A percentile compares a stretch with the other conserved stretches of the same genome.
Conservation (phyloP, 2,888 invertebrate species). For the Reticulitermes lucifugus region DNA sequence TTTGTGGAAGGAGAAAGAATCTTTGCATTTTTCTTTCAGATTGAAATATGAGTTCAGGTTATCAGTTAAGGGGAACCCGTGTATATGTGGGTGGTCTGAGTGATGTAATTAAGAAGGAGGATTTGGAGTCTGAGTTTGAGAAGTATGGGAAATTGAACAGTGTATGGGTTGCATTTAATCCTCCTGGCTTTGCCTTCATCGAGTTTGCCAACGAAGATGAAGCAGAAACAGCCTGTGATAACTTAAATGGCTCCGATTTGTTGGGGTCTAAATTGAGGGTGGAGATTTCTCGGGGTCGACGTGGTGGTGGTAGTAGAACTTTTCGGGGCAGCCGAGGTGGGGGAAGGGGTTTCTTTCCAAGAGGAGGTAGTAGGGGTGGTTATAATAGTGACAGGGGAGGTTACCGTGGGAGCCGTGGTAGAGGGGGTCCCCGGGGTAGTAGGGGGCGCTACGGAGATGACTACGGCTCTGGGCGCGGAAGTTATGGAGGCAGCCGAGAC, state of each 20-base stretch:
- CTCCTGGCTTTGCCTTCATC: conserved; percentile 94
- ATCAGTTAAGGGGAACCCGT: conserved; percentile 71
- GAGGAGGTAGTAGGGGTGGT: conserved; percentile 61
- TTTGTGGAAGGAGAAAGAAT: conserved; percentile 1
- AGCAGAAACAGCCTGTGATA: conserved; percentile 90
- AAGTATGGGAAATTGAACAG: conserved; percentile 93
- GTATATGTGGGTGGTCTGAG: conserved; percentile 92
- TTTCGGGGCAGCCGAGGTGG: conserved; percentile 74
- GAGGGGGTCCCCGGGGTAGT: conserved; percentile 59
- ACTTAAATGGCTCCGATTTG: conserved; percentile 88
- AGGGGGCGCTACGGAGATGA: conserved; percentile 61
- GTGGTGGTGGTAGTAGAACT: conserved; percentile 76
- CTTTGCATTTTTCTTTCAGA: conserved; percentile 1
- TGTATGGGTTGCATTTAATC: conserved; percentile 94
- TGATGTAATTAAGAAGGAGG: conserved; percentile 91
- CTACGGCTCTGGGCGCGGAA: conserved; percentile 59
- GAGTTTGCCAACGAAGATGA: conserved; percentile 91
- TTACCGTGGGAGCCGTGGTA: conserved; percentile 53
- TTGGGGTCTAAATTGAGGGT: conserved; percentile 89
- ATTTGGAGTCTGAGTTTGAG: conserved; percentile 89
- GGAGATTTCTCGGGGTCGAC: conserved; percentile 86
- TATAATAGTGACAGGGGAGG: conserved; percentile 46
- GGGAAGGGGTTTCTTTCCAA: conserved; percentile 59
- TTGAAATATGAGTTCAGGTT: conserved; percentile 39
- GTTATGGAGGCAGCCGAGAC: conserved; percentile 60